These are phyloP conservation scores for Venustaconcha ellipsiformis DNA, from an alignment of 1,140 invertebrate genomes.

Conservation along the genomic window DNA sequence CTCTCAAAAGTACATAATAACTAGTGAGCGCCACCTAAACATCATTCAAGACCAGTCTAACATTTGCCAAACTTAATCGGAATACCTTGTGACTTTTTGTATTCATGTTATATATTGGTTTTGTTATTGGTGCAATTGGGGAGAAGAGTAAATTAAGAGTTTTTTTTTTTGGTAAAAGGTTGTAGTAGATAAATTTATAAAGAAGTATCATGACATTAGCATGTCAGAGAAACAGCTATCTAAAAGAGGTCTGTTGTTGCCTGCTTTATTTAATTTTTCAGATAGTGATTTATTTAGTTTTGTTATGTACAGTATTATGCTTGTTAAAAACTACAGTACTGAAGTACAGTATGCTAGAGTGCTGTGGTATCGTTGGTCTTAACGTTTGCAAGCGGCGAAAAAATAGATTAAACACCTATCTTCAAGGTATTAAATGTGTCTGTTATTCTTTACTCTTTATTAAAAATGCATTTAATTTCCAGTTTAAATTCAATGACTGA, in stretches of 20 bases:
- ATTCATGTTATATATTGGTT: background rate
- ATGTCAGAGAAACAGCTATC: slow-evolving; percentile 83
- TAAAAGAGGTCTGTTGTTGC: slow-evolving; percentile 74
- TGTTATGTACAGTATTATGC: background rate
- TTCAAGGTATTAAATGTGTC: no score
- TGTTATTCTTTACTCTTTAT: no score
- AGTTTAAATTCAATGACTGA: no score
- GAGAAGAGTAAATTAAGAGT: background rate
- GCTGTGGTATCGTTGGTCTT: no score
- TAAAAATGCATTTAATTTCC: no score
- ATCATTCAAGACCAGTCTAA: no score
- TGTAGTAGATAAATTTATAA: background rate
- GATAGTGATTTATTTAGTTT: background rate
- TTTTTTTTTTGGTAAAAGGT: background rate
- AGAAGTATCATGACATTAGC: slow-evolving; percentile 61
- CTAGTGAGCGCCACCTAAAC: no score
- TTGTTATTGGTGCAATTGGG: background rate
- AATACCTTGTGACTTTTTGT: background rate
- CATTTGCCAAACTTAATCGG: slow-evolving; percentile 1
- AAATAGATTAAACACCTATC: no score
- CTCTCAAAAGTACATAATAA: no score
- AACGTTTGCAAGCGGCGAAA: no score
- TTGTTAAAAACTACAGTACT: background rate
- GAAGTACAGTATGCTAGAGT: no score
- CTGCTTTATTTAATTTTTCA: slow-evolving; percentile 4